A percentile compares a stretch with the other conserved stretches of the same genome.
Conservation (phyloP, 2,113 vertebrate genomes). For the Lampris incognitus region DNA sequence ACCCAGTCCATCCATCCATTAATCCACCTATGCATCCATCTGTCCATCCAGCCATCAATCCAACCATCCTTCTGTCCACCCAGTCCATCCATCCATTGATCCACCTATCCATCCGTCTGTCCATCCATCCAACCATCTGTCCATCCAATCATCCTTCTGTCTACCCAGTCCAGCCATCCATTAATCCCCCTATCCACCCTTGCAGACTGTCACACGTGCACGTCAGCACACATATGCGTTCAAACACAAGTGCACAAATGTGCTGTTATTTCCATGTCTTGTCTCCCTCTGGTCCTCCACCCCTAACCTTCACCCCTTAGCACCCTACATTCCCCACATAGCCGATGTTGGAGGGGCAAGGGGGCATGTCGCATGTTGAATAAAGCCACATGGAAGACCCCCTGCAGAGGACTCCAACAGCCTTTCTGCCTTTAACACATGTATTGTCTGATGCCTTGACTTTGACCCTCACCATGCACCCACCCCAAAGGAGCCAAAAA, state of each 20-base stretch:
- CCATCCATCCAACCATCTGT: neutral
- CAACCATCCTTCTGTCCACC: neutral
- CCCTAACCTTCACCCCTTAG: constrained; percentile 67
- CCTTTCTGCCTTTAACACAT: constrained; percentile 25
- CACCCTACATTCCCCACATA: constrained; percentile 64
- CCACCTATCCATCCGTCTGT: neutral
- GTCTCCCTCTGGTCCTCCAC: constrained; percentile 44
- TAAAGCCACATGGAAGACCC: constrained; percentile 42
- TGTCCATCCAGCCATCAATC: no score
- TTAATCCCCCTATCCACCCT: neutral
- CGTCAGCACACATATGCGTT: neutral
- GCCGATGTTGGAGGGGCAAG: constrained; percentile 36
- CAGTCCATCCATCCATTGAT: neutral
- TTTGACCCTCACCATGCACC: constrained; percentile 65
- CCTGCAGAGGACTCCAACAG: neutral
- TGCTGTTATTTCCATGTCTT: constrained; percentile 61
- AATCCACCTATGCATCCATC: no score
- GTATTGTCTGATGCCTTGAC: constrained; percentile 78
- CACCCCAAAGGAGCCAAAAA: constrained; percentile 28
- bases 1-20: neutral
- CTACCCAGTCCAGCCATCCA: neutral
- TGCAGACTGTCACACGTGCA: no score
- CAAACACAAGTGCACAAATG: constrained; percentile 52
- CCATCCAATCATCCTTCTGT: neutral
- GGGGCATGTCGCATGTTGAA: constrained; percentile 60